A percentile compares a stretch with the other conserved stretches of the same genome.
Evolutionary conservation across 2,797 vertebrate genomes (phyloP).

Genomic region (Notamacropus eugenii): DNA sequence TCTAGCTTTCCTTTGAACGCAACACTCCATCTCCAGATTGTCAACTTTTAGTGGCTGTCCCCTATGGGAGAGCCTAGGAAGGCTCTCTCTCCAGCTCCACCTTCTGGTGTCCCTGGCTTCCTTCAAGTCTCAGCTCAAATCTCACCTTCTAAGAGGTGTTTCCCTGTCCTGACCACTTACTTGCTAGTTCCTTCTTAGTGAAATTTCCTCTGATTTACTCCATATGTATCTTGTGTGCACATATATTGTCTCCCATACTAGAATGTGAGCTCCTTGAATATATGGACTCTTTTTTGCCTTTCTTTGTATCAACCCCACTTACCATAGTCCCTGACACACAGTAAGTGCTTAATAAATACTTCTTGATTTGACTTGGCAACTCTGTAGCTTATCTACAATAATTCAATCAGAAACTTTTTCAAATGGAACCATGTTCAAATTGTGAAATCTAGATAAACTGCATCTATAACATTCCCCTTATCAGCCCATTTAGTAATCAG

Average conservation of each 20-base stretch:
- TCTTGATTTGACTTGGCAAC: background rate
- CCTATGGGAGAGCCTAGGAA: background rate
- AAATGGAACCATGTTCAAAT: background rate
- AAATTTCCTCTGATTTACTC: background rate
- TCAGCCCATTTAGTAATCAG: background rate
- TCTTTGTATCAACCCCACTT: background rate
- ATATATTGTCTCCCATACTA: background rate
- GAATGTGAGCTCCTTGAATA: background rate
- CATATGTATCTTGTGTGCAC: background rate
- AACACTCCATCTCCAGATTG: background rate
- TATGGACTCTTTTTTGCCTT: background rate
- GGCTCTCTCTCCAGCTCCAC: background rate
- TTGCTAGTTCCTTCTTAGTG: background rate
- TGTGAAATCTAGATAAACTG: background rate
- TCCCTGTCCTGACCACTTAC: background rate
- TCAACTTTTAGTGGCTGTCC: background rate
- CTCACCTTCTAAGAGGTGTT: background rate
- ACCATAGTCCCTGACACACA: background rate
- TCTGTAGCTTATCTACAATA: background rate
- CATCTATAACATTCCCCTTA: background rate
- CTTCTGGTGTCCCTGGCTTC: background rate
- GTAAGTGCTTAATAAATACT: background rate
- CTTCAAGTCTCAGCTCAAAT: background rate
- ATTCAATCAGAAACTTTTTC: background rate
- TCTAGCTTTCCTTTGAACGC: background rate